A percentile compares a stretch with the other conserved stretches of the same genome.
These are phyloP conservation scores for Labeo calbasu DNA, from an alignment of 2,797 vertebrate species.

Conservation along the genomic window DNA sequence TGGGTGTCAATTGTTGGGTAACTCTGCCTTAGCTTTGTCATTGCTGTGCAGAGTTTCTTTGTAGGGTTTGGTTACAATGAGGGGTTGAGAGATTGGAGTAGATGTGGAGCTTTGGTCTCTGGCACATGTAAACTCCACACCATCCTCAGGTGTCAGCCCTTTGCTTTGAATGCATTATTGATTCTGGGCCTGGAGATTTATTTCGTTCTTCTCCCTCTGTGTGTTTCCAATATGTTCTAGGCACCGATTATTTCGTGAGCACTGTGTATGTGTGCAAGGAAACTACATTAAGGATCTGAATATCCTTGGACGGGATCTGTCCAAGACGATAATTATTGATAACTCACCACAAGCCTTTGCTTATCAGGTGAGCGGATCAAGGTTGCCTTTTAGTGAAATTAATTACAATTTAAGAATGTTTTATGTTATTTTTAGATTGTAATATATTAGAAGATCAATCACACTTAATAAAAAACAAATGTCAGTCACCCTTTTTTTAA, in stretches of 20 bases:
- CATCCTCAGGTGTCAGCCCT: conserved; percentile 66
- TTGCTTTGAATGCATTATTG: conserved; percentile 70
- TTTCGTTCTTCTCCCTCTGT: conserved; percentile 34
- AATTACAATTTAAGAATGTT: background rate
- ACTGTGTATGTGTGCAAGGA: conserved; percentile 98
- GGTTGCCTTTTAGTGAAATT: background rate
- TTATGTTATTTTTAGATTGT: background rate
- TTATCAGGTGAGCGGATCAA: conserved; percentile 85
- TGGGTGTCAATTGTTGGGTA: conserved; percentile 26
- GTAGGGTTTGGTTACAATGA: conserved; percentile 48
- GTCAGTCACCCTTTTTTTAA: no score
- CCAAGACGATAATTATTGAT: conserved; percentile 99
- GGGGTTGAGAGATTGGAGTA: conserved; percentile 34
- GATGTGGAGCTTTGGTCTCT: conserved; percentile 14
- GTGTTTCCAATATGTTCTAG: conserved; percentile 69
- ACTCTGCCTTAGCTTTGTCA: conserved; percentile 28
- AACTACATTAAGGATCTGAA: conserved; percentile 99
- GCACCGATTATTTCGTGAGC: conserved; percentile 96
- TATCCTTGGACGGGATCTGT: conserved; percentile 96
- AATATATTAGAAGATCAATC: background rate
- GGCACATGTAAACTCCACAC: conserved; percentile 20
- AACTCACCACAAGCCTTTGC: conserved; percentile 99
- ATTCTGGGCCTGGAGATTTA: conserved; percentile 32
- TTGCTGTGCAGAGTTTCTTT: conserved; percentile 25
- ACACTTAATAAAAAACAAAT: background rate